phyloP scores from a whole-genome alignment of 2,888 invertebrate species.

The Panorpa germanica region DNA sequence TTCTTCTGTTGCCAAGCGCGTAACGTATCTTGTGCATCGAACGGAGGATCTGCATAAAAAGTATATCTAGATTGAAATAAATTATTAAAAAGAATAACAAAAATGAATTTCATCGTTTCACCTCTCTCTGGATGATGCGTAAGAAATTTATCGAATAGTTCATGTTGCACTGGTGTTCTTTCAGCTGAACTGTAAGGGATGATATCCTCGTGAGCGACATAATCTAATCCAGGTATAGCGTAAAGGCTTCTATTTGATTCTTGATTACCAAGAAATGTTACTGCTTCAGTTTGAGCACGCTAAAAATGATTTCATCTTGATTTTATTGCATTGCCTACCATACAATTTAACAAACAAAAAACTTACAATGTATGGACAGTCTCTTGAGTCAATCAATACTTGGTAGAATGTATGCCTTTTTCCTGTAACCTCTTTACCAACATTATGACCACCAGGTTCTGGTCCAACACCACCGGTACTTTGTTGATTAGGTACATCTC shows the following conservation, averaged over 20 bases:
- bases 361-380: constrained; percentile 91
- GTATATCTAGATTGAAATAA: constrained; percentile 6
- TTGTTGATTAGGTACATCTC: constrained; percentile 58
- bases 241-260: constrained; percentile 88
- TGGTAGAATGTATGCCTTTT: constrained; percentile 92
- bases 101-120: constrained; percentile 7
- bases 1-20: constrained; percentile 95
- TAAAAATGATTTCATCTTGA: too few relatives aligned
- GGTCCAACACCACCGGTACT: constrained; percentile 6
- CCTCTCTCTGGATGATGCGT: constrained; percentile 56
- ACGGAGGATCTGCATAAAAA: constrained; percentile 51
- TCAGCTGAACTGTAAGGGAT: constrained; percentile 85
- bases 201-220: constrained; percentile 95
- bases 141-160: constrained; percentile 91
- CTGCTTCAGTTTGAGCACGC: constrained; percentile 97
- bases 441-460: constrained; percentile 19
- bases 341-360: constrained; percentile 9
- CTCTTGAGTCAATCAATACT: constrained; percentile 90
- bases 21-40: constrained; percentile 73
- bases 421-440: constrained; percentile 75
- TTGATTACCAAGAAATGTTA: constrained; percentile 91
- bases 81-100: background rate
- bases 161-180: constrained; percentile 79
- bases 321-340: too few relatives aligned
- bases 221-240: constrained; percentile 93